Evolutionary conservation across 2,888 invertebrate species (phyloP).

Genomic region (Microctonus hyperodae): DNA sequence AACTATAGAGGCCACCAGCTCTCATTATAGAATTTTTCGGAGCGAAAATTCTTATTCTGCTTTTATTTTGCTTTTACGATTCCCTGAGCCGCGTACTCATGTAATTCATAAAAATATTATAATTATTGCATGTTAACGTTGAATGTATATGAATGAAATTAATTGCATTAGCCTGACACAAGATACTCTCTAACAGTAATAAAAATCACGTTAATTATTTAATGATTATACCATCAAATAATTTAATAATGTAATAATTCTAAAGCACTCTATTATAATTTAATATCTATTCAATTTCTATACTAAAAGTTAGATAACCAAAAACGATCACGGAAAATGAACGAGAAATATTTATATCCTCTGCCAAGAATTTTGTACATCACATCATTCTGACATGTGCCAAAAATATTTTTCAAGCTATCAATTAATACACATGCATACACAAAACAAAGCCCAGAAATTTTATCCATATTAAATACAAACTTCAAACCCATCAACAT

Average conservation of each 20-base stretch:
- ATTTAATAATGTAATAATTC: too few relatives aligned
- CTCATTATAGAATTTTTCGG: conserved; percentile 21
- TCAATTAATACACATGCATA: background rate
- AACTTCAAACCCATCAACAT: background rate
- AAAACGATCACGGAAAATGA: background rate
- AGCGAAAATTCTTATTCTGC: conserved; percentile 24
- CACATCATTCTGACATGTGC: background rate
- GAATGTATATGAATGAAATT: background rate
- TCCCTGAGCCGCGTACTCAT: background rate
- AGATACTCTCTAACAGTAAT: background rate
- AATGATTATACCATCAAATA: too few relatives aligned
- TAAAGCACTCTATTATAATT: background rate
- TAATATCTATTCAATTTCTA: background rate
- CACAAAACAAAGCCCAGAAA: background rate
- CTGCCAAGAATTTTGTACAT: background rate
- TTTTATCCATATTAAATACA: background rate
- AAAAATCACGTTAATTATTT: background rate
- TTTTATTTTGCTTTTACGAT: background rate
- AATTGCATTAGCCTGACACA: background rate
- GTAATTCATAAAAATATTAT: background rate
- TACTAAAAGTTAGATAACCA: background rate
- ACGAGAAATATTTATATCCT: background rate
- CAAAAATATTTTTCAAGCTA: background rate
- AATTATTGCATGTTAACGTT: background rate
- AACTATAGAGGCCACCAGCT: conserved; percentile 1